A percentile compares a stretch with the other conserved stretches of the same genome.
Conservation (phyloP, 2,797 vertebrate genomes). For the Chloroceryle amazona region DNA sequence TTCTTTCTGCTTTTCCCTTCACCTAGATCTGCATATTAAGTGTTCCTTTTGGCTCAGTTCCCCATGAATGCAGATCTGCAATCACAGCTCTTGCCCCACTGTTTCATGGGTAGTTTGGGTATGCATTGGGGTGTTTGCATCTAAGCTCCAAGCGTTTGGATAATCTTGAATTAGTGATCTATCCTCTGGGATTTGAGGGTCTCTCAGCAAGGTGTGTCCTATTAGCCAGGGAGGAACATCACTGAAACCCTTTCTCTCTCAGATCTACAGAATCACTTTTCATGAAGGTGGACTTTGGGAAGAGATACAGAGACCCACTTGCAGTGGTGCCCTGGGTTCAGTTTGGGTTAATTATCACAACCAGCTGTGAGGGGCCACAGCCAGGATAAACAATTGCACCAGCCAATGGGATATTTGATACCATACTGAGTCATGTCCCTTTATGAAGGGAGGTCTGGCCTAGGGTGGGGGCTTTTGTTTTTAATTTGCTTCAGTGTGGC, state of each 20-base stretch:
- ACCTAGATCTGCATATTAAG: not conserved
- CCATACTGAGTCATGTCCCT: too few relatives aligned
- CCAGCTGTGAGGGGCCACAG: not conserved
- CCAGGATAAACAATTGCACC: too few relatives aligned
- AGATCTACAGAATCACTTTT: not conserved
- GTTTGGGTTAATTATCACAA: not conserved
- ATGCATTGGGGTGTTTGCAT: fast-evolving
- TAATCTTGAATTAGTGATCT: not conserved
- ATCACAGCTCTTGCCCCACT: not conserved
- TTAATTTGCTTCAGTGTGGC: too few relatives aligned
- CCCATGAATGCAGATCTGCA: fast-evolving
- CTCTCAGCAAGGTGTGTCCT: not conserved
- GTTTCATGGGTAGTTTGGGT: not conserved
- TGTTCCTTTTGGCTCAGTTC: not conserved
- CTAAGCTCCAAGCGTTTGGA: not conserved
- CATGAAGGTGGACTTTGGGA: not conserved
- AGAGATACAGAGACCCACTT: not conserved
- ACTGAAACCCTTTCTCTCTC: not conserved
- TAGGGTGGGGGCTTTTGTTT: too few relatives aligned
- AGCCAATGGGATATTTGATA: too few relatives aligned
- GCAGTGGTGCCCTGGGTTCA: not conserved
- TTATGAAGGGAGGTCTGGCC: too few relatives aligned
- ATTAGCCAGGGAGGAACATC: not conserved
- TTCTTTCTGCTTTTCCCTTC: not conserved
- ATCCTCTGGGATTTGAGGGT: not conserved